phyloP scores from a whole-genome alignment of 2,888 invertebrate species.

The Arenicola marina region DNA sequence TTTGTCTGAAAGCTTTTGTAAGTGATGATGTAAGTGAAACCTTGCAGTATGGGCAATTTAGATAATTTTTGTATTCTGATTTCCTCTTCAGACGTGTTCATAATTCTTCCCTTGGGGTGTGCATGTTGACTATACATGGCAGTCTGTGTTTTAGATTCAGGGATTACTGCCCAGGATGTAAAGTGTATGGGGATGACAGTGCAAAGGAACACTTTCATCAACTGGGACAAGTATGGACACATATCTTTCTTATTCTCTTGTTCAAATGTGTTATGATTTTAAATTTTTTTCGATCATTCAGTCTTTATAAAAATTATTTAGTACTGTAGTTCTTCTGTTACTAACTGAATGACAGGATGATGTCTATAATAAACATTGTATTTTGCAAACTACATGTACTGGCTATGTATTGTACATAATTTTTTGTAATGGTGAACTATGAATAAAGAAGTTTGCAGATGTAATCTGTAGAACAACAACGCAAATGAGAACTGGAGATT shows the following conservation, averaged over 20 bases:
- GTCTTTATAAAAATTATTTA: too few species aligned
- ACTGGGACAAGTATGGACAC: slow-evolving; percentile 73
- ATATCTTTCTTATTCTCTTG: neutral
- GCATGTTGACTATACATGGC: neutral
- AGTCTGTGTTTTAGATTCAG: slow-evolving; percentile 68
- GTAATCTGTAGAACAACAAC: too few species aligned
- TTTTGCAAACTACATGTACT: neutral
- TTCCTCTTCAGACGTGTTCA: neutral
- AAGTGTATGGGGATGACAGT: slow-evolving; percentile 82
- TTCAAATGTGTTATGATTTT: neutral
- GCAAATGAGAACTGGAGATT: too few species aligned
- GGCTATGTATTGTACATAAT: neutral
- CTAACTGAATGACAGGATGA: too few species aligned
- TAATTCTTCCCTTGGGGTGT: neutral
- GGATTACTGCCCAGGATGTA: slow-evolving; percentile 71
- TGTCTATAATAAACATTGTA: too few species aligned
- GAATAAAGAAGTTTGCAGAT: too few species aligned
- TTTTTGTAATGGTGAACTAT: neutral
- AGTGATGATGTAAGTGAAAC: too few species aligned
- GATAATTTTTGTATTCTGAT: too few species aligned
- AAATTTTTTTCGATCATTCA: too few species aligned
- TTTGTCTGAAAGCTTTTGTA: too few species aligned
- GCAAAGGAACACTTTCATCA: slow-evolving; percentile 80
- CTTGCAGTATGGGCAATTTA: too few species aligned
- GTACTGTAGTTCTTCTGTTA: too few species aligned